Evolutionary conservation across 2,113 vertebrate species (phyloP).

Genomic region (Paralichthys olivaceus): DNA sequence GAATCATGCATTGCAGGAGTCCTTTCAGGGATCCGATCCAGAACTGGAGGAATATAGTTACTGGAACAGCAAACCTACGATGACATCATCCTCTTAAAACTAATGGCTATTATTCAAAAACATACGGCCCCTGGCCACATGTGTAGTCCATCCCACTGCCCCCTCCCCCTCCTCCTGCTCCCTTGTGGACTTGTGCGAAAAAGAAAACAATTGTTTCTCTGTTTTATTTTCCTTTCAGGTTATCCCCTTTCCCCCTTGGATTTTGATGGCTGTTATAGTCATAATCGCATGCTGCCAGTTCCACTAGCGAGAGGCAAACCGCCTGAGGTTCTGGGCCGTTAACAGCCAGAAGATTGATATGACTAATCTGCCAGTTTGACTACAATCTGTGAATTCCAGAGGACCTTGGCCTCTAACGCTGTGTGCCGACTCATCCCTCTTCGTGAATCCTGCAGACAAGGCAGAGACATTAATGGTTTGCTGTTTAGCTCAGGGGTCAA

Average conservation of each 20-base stretch:
- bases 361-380: conserved; percentile 63
- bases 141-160: conserved; percentile 42
- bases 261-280: conserved; percentile 25
- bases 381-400: conserved; percentile 59
- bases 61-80: conserved; percentile 70
- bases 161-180: not conserved
- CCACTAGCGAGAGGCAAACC: conserved; percentile 26
- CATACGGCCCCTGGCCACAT: conserved; percentile 66
- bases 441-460: conserved; percentile 23
- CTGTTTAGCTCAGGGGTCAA: conserved; percentile 26
- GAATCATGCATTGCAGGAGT: conserved; percentile 50
- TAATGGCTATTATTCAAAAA: conserved; percentile 77
- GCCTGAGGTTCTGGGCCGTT: conserved; percentile 37
- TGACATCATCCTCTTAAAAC: conserved; percentile 80
- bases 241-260: conserved; percentile 4
- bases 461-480: conserved; percentile 36
- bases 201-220: conserved; percentile 69
- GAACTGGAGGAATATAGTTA: conserved; percentile 72
- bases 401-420: conserved; percentile 22
- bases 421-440: conserved; percentile 42
- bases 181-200: conserved; percentile 40
- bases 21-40: conserved; percentile 64
- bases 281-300: conserved; percentile 18
- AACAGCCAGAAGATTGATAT: conserved; percentile 64
- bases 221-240: conserved; percentile 51